Evolutionary conservation across 2,113 vertebrate genomes (phyloP), one percentile per base, ranked within the genome.

Genomic region (Hemichromis elongatus): DNA sequence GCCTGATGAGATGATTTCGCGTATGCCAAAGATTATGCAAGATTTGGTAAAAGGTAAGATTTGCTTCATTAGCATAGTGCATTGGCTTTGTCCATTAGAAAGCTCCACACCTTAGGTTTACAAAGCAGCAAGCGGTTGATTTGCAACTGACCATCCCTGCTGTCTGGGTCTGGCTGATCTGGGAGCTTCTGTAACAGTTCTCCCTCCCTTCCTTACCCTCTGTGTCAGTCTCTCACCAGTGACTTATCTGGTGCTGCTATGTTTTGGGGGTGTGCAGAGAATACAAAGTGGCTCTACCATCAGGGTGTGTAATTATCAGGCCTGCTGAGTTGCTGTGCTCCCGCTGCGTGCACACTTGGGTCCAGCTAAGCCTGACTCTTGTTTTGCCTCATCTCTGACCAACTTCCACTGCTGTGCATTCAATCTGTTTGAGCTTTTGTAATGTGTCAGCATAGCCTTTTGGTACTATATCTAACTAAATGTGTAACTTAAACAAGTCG

Each of bases 241-340:
- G 88, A 85, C 88, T 88, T 93, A 91, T 92, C 90, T 88, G 61
- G 70, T 85, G 92, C 83, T 87, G 89, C 90, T 94, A 90, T 96
- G 92, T 93, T 94, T 94, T 94, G 79, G 84, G 66, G 73, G 9
- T 92, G 93, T 94, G 95, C 87, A 83, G 87, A 90, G 95, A 96
- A 96, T 96, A 95, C 89, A 91, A 95, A 96, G 92, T 90, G 87
- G 88, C 81, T 83, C 80, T 77, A 86, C 85, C 86, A 87, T 92
- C 91, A 88, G 92, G 55, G 70, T 82, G 89, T 92, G 89, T 93
- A 95, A 96, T 95, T 95, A 95, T 92, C 57, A 88, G 91, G 77
- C 91, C 87, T 90, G 88, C 93, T 90, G 93, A 81, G 83, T 70
- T 82, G 63, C 84, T 88, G 68, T 82, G 80, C 84, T 79, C 59